phyloP scores from a whole-genome alignment of 2,888 invertebrate species.

The Marasmarcha lunaedactyla region DNA sequence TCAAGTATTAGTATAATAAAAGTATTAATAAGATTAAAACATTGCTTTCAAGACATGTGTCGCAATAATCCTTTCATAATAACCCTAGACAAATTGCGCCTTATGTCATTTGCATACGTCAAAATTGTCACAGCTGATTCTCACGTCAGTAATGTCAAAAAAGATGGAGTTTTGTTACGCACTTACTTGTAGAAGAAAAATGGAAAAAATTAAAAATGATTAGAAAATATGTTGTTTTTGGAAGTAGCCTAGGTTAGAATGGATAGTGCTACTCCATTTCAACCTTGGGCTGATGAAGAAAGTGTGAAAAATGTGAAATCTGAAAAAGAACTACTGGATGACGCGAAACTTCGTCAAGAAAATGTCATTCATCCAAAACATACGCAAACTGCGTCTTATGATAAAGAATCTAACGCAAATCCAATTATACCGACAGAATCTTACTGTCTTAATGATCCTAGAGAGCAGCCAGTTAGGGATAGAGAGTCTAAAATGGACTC shows the following conservation, averaged over 20 bases:
- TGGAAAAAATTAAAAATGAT: constrained; percentile 54
- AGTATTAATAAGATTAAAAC: too few species aligned
- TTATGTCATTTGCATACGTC: background rate
- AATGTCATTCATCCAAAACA: constrained; percentile 69
- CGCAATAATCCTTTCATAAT: too few species aligned
- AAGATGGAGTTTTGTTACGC: constrained; percentile 70
- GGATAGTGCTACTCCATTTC: constrained; percentile 64
- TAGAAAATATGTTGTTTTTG: constrained; percentile 35
- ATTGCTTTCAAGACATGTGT: too few species aligned
- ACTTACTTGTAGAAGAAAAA: constrained; percentile 41
- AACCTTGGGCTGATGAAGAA: constrained; percentile 63
- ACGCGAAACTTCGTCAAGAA: constrained; percentile 70
- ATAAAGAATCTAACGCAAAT: constrained; percentile 59
- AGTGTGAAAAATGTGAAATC: constrained; percentile 60
- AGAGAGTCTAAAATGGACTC: constrained; percentile 58
- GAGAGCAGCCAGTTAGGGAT: constrained; percentile 30
- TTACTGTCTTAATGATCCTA: constrained; percentile 37
- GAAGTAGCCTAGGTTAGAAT: constrained; percentile 50
- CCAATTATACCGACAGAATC: constrained; percentile 49
- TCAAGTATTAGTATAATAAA: too few species aligned
- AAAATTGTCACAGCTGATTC: constrained; percentile 52
- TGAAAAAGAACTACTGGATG: constrained; percentile 62
- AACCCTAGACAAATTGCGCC: background rate
- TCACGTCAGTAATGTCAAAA: constrained; percentile 45
- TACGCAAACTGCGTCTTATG: constrained; percentile 70